A percentile compares a stretch with the other conserved stretches of the same genome.
Conservation (phyloP, 2,113 vertebrate species). For the Saguinus imperator region DNA sequence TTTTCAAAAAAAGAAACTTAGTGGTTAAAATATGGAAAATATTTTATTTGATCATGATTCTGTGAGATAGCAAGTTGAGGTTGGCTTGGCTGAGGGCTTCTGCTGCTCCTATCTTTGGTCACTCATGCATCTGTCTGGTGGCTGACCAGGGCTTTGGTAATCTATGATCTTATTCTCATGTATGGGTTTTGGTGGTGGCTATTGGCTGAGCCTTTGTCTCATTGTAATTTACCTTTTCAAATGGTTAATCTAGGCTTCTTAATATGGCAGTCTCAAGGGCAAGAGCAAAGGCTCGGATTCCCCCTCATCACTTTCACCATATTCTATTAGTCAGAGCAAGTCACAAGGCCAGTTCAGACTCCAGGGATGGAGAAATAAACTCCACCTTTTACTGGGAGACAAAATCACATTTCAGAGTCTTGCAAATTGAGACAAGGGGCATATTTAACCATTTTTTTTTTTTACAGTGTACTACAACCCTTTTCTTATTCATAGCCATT, state of each 20-base stretch:
- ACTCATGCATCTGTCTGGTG: background rate
- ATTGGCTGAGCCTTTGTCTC: background rate
- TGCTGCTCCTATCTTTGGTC: background rate
- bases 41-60: background rate
- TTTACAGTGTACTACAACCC: background rate
- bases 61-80: background rate
- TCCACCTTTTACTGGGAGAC: background rate
- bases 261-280: background rate
- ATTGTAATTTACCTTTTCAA: background rate
- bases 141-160: background rate
- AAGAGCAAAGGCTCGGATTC: background rate
- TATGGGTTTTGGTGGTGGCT: background rate
- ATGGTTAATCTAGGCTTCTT: background rate
- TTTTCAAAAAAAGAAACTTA: background rate
- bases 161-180: background rate
- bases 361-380: background rate
- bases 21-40: background rate
- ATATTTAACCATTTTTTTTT: fast-evolving
- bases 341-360: background rate
- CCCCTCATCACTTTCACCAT: background rate
- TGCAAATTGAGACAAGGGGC: background rate
- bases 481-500: background rate
- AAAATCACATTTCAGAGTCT: background rate
- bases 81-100: background rate
- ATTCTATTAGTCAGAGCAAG: background rate